Base-by-base conservation (phyloP, 2,797 vertebrate species). In the Manis javanica region DNA sequence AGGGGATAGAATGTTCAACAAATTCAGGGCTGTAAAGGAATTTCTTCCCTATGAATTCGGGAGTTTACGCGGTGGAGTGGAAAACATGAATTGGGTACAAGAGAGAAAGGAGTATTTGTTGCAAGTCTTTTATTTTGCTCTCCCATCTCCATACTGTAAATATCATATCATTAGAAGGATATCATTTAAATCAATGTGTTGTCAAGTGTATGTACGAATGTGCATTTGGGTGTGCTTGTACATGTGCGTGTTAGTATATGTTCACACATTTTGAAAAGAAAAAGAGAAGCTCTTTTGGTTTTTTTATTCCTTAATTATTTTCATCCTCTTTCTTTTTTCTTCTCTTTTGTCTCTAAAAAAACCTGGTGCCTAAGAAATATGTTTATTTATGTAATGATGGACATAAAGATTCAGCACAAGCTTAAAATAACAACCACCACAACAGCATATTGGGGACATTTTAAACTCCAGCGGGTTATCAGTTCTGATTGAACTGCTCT, bases 361-460 rank as follows among this genome's bases (percentile, higher is more conserved):
- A 37, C 8, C 8, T 90, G 39, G 5, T 63, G 18, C 5, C 49
- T 61, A 82, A 91, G 23, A 90, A 90, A 72, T 61, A 68, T 24
- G 2, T 12, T 46, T 12, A 14, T 57, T 79, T 94, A 57, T 34
- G 37, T 68, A 66, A 15, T 5, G 19, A 39, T 66, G 18, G 75
- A 61, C 19, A 39, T 37, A 79, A 95, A 91, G 7, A 59, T 89
- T 85, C 23, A 88, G n/a, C 12, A 19, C 5, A 42, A 78, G 23
- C 94, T 87, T 96, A 92, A 92, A 90, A 83, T 94, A 82, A 83
- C 46, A 78, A 72, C 51, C 29, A 31, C 57, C 34, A 42, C 34
- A 59, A 49, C 7, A 89, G 29, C 49, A 72, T 81, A n/a, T 61
- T 69, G 64, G 74, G 61, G 51, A 64, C 37, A 95, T 75, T 87